Percentiles rank a stretch among this genome's conserved stretches.
Evolutionary conservation across 2,888 invertebrate species (phyloP).

Genomic region (Philaethria dido): DNA sequence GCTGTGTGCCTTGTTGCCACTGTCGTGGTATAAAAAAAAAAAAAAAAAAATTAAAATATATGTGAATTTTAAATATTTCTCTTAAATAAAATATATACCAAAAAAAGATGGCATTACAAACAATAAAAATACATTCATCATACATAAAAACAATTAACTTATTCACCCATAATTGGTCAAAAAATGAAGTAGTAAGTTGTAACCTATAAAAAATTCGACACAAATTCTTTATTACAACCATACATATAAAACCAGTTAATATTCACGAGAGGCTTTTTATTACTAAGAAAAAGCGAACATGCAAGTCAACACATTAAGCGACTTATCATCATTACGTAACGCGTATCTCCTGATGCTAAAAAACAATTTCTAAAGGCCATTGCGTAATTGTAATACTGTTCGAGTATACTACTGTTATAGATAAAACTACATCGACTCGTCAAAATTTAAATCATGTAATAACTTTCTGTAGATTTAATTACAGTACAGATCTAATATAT

Average conservation of each 20-base stretch:
- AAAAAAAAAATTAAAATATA: too few species aligned
- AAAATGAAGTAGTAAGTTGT: neutral
- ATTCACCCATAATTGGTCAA: neutral
- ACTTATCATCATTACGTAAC: conserved; percentile 29
- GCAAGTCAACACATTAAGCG: conserved; percentile 21
- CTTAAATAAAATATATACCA: neutral
- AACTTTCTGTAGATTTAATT: conserved; percentile 40
- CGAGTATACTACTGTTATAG: conserved; percentile 14
- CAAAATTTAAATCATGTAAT: conserved; percentile 41
- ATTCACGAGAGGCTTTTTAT: neutral
- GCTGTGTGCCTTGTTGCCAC: too few species aligned
- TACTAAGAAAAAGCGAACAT: conserved; percentile 3
- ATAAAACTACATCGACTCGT: conserved; percentile 32
- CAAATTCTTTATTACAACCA: neutral
- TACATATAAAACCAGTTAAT: conserved; percentile 10
- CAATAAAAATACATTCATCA: neutral
- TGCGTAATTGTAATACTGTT: conserved; percentile 35
- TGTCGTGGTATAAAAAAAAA: too few species aligned
- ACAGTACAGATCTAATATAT: conserved; percentile 28
- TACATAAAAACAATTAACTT: neutral
- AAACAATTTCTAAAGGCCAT: conserved; percentile 32
- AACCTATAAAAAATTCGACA: neutral
- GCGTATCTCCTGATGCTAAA: conserved; percentile 15
- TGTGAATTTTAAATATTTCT: too few species aligned
- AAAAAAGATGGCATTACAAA: neutral